Percentiles rank a stretch among this genome's conserved stretches.
Evolutionary conservation across 37 sponge, comb jelly and placozoan species (phyloP).

Genomic region (Aphrocallistes beatrix): DNA sequence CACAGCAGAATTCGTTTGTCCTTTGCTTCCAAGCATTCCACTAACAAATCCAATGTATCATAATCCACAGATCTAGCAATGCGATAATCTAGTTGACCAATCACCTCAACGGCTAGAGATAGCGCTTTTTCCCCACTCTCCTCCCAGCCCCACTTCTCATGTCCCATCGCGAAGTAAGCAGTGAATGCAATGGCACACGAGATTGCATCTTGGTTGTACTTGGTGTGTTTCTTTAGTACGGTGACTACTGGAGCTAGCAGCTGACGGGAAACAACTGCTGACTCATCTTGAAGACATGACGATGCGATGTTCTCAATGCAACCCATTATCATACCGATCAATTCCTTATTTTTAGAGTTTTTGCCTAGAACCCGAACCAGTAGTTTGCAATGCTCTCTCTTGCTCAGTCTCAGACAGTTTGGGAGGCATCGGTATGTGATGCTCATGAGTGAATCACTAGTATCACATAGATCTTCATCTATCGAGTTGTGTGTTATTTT

Average conservation of each 20-base stretch:
- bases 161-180: background rate
- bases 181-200: background rate
- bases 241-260: background rate
- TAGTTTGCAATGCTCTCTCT: background rate
- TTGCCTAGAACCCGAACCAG: background rate
- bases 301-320: background rate
- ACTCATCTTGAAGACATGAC: background rate
- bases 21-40: background rate
- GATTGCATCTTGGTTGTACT: background rate
- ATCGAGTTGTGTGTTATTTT: background rate
- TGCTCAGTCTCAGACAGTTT: background rate
- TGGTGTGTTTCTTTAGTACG: background rate
- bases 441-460: background rate
- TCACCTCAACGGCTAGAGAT: background rate
- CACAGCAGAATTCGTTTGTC: background rate
- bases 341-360: background rate
- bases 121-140: background rate
- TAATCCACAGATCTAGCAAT: background rate
- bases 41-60: background rate
- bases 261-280: background rate
- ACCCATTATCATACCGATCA: background rate
- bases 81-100: background rate
- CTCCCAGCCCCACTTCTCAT: background rate
- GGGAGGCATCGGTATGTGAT: background rate
- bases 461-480: background rate